Evolutionary conservation across 2,113 vertebrate genomes (phyloP).

Genomic region (Thunnus maccoyii): DNA sequence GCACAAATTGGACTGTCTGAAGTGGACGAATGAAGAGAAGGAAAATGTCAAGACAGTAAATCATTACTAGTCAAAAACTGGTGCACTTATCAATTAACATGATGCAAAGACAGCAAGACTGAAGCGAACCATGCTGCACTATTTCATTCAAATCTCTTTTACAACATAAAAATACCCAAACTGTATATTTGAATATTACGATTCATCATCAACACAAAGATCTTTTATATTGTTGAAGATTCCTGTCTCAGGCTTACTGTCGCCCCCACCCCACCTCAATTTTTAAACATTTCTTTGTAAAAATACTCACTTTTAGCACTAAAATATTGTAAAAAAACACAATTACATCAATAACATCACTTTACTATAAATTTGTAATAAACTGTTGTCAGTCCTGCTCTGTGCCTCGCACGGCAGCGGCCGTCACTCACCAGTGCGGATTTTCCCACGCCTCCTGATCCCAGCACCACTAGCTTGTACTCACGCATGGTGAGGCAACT

Average conservation of each 20-base stretch:
- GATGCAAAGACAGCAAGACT: too few species aligned
- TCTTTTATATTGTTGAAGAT: too few species aligned
- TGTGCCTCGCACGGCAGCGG: background rate
- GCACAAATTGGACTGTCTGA: conserved; percentile 99
- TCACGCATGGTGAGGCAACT: conserved; percentile 95
- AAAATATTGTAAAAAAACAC: too few species aligned
- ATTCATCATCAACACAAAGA: background rate
- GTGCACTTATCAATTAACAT: too few species aligned
- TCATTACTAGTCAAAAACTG: background rate
- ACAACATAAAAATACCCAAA: background rate
- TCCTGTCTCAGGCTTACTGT: too few species aligned
- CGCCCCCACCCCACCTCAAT: too few species aligned
- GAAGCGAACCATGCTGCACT: too few species aligned
- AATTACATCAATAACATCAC: too few species aligned
- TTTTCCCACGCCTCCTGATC: conserved; percentile 98
- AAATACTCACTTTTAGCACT: too few species aligned
- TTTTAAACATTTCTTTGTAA: too few species aligned
- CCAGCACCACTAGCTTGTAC: conserved; percentile 99
- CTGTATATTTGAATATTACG: background rate
- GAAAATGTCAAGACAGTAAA: background rate
- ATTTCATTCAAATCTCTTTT: background rate
- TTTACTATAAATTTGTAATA: background rate
- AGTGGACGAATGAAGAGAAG: conserved; percentile 38
- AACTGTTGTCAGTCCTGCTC: background rate
- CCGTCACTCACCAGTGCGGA: conserved; percentile 95